A percentile compares a stretch with the other conserved stretches of the same genome.
Evolutionary conservation across 2,113 vertebrate species (phyloP).

Genomic region (Scortum barcoo): DNA sequence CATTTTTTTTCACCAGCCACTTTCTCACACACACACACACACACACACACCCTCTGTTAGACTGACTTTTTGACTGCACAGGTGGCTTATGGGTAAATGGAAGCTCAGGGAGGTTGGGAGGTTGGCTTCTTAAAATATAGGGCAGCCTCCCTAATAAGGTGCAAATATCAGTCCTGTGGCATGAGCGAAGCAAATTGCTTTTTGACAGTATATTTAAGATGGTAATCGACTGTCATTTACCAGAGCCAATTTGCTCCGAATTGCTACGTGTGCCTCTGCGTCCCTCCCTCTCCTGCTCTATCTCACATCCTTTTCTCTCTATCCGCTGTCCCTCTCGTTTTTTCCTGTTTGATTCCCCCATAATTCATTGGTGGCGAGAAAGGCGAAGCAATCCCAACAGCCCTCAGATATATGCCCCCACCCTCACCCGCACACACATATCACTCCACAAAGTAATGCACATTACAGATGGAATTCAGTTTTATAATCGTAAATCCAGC

Average conservation of each 20-base stretch:
- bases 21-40: conserved; percentile 15
- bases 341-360: conserved; percentile 34
- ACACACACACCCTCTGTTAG: conserved; percentile 7
- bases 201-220: conserved; percentile 84
- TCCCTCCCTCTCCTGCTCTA: conserved; percentile 42
- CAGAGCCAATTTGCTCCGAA: conserved; percentile 73
- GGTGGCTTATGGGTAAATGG: conserved; percentile 52
- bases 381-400: not conserved
- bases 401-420: too few species aligned
- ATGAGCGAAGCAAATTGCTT: conserved; percentile 74
- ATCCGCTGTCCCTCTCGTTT: conserved; percentile 53
- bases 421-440: not conserved
- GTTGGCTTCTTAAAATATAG: conserved; percentile 69
- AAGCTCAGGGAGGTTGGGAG: conserved; percentile 47
- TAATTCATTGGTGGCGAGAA: conserved; percentile 50
- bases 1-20: not conserved
- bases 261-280: conserved; percentile 56
- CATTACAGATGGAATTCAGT: conserved; percentile 14
- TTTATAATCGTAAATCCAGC: conserved; percentile 29
- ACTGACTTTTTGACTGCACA: conserved; percentile 5
- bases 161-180: conserved; percentile 74
- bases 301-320: conserved; percentile 47
- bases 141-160: conserved; percentile 71
- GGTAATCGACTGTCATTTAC: conserved; percentile 83
- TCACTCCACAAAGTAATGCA: not conserved